A percentile compares a stretch with the other conserved stretches of the same genome.
Evolutionary conservation across 2,113 vertebrate genomes (phyloP).

Genomic region (Columba livia): DNA sequence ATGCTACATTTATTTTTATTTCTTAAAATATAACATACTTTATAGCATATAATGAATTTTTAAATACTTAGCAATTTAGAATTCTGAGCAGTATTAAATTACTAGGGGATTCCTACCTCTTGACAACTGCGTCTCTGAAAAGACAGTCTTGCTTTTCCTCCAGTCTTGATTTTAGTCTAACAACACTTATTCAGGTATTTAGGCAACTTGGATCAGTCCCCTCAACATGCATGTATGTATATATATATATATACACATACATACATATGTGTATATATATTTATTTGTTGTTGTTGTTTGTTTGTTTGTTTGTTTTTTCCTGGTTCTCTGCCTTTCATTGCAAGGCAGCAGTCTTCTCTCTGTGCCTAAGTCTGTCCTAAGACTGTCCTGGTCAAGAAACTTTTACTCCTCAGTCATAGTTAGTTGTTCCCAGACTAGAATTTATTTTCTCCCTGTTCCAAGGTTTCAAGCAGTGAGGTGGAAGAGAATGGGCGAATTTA

Average conservation of each 20-base stretch:
- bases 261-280: not conserved
- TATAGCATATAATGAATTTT: not conserved
- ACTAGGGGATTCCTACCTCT: not conserved
- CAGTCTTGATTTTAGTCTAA: not conserved
- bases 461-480: not conserved
- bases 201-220: rapidly evolving
- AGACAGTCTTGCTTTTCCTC: not conserved
- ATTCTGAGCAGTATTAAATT: not conserved
- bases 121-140: not conserved
- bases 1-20: not conserved
- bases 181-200: not conserved
- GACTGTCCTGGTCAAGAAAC: not conserved
- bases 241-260: not conserved
- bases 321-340: not conserved
- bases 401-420: not conserved
- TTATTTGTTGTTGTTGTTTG: not conserved
- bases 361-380: not conserved
- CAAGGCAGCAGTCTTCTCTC: not conserved
- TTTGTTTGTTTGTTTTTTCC: not conserved
- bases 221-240: rapidly evolving
- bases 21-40: not conserved
- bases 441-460: not conserved
- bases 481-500: not conserved
- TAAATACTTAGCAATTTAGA: not conserved
- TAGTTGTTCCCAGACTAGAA: not conserved